Conservation (phyloP, 2,797 vertebrate genomes). For the Bradypus variegatus region DNA sequence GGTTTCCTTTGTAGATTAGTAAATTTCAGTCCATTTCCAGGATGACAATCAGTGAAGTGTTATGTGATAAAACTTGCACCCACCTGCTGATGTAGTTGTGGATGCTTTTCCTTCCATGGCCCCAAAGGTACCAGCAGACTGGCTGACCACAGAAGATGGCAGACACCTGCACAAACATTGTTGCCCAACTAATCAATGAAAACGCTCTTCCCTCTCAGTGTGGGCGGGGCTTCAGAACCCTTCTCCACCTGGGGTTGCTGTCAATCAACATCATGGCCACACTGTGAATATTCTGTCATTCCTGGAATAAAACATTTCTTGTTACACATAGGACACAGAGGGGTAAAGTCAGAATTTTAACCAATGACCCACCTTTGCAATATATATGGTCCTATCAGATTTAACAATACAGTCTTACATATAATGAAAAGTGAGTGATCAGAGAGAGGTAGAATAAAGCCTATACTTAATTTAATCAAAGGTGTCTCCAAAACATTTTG, state of each 20-base stretch:
- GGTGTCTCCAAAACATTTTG: background rate
- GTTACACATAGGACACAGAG: background rate
- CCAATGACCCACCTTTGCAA: background rate
- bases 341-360: background rate
- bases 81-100: background rate
- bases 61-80: background rate
- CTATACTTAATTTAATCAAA: background rate
- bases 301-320: background rate
- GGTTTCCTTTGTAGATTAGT: no score
- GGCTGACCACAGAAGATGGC: background rate
- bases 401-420: background rate
- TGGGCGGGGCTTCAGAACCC: background rate
- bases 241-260: background rate
- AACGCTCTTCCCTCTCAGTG: background rate
- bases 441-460: background rate
- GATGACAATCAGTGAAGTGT: background rate
- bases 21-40: no score
- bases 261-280: no score
- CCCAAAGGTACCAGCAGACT: background rate
- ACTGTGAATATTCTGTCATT: background rate
- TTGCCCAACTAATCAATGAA: no score
- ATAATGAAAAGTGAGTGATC: background rate
- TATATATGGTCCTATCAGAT: no score
- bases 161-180: background rate
- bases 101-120: background rate